Percentiles rank a stretch among this genome's conserved stretches.
These are phyloP conservation scores for Scaptodrosophila latifasciaeformis DNA, from an alignment of 2,888 invertebrate species.

Conservation along the genomic window DNA sequence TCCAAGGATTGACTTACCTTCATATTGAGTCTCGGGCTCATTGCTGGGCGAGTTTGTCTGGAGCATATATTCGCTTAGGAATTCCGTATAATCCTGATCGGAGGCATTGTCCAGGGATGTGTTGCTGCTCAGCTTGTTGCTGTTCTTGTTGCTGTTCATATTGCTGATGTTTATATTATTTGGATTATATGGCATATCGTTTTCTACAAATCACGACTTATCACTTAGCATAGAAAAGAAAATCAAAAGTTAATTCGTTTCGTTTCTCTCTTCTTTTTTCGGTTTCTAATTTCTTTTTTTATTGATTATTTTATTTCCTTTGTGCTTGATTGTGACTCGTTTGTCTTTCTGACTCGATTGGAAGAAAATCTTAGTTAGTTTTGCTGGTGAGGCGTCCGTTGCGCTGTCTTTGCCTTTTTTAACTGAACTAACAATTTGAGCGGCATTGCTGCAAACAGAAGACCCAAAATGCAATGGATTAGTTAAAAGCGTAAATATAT, in stretches of 20 bases:
- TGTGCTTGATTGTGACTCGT: too few species aligned
- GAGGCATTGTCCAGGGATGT: slow-evolving; percentile 70
- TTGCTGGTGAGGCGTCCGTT: slow-evolving; percentile 1
- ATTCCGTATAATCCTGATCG: slow-evolving; percentile 74
- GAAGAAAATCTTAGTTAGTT: background rate
- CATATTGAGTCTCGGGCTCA: slow-evolving; percentile 72
- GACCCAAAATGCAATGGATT: background rate
- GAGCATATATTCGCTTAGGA: slow-evolving; percentile 72
- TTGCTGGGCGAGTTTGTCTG: slow-evolving; percentile 69
- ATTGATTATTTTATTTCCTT: too few species aligned
- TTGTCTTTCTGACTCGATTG: too few species aligned
- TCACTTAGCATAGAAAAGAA: too few species aligned
- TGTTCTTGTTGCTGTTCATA: slow-evolving; percentile 41
- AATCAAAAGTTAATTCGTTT: too few species aligned
- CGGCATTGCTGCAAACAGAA: background rate
- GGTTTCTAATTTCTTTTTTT: too few species aligned
- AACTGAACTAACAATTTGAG: background rate
- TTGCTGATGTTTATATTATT: slow-evolving; percentile 42
- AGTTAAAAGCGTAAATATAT: slow-evolving; percentile 12
- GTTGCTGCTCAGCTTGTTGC: slow-evolving; percentile 64
- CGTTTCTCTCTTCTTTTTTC: too few species aligned
- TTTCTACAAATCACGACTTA: slow-evolving; percentile 2
- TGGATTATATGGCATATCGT: slow-evolving; percentile 51
- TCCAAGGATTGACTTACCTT: slow-evolving; percentile 57
- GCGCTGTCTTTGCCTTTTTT: background rate